Evolutionary conservation across 2,888 invertebrate species (phyloP), one percentile per base, ranked within the genome.

Genomic region (Polymixis lichenea): DNA sequence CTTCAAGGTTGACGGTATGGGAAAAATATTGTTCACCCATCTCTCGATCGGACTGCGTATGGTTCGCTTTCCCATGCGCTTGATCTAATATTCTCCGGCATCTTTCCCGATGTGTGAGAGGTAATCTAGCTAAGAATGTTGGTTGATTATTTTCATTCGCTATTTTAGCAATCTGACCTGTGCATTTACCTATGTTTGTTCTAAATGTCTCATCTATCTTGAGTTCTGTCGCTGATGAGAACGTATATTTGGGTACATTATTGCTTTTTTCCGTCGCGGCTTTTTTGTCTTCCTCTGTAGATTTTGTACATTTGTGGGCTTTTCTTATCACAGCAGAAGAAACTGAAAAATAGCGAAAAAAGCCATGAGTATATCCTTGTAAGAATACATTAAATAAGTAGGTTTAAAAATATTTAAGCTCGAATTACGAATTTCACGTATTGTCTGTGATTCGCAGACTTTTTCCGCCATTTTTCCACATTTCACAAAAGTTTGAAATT

Each of bases 281-380:
- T 11, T 69, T 19, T 28, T 75, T 58, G 13, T 77, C 69, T 25
- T 71, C 80, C 0, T 83, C 78, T 56, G 83, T 79, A 22, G 90
- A 74, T 25, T 85, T 85, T 46, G 90, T 86, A 64, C 82, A 88
- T 80, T 88, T 88, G 68, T 80, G 68, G 11, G 81, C 79, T 85
- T 77, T 87, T 69, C 77, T 84, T 77, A 86, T 76, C 58, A 73
- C 78, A 84, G 83, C 78, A 70, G 80, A 65, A 3, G 86, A 78
- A 79, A 87, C 93, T 93, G 92, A 90, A 93, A 84, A 92, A 90
- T 89, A 89, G 91, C 91, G 90, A 92, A 88, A 89, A 90, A 90
- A 91, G 89, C 88, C 89, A 88, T 91, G 84, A 91, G 86, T 87
- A 66, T 87, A 69, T 75, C 49, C 49, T 75, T 72, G 46, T 73